Evolutionary conservation across 2,113 vertebrate species (phyloP), one percentile per base, ranked within the genome.

Genomic region (Tympanuchus pallidicinctus): DNA sequence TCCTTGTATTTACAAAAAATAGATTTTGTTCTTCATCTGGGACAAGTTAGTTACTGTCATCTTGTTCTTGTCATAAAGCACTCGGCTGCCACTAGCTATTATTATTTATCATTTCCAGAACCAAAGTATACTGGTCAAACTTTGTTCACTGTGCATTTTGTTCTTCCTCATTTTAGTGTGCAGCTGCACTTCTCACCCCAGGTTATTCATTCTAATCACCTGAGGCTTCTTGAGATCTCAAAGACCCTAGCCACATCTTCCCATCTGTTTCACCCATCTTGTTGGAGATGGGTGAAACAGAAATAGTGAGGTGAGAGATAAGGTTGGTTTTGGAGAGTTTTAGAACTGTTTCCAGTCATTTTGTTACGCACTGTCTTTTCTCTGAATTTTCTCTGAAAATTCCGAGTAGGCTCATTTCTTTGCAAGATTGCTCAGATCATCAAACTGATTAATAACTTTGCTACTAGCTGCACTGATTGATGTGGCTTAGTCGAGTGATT

Each of bases 401-500:
- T 96, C 83, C 28, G 96, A 91, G 79, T 95, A 97, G 86, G 90
- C 43, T 97, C 87, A 95, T 95, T 93, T 95, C 92, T 93, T 94
- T 67, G 92, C 74, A 96, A 93, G 77, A 97, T 60, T 94, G 83
- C 80, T 96, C 89, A 91, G 87, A 96, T 96, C 93, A 95, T 97
- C 96, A 97, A 96, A 85, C 40, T 97, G 96, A 97, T 96, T 94
- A 96, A 97, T 91, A 96, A 88, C 95, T 94, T 95, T 74, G 89
- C 76, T 89, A 93, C 30, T 20, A 96, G 77, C 90, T 95, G 66
- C 79, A 78, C 94, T 97, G 96, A 98, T 97, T 97, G 97, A 97
- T 92, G 95, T 91, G 95, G 86, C 96, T 97, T 96, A 96, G 96
- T 95, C 90, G 95, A 92, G 92, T 97, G 97, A 97, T 97, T 97